phyloP scores from a whole-genome alignment of 2,888 invertebrate genomes.

The Tenthredo scrophulariae region DNA sequence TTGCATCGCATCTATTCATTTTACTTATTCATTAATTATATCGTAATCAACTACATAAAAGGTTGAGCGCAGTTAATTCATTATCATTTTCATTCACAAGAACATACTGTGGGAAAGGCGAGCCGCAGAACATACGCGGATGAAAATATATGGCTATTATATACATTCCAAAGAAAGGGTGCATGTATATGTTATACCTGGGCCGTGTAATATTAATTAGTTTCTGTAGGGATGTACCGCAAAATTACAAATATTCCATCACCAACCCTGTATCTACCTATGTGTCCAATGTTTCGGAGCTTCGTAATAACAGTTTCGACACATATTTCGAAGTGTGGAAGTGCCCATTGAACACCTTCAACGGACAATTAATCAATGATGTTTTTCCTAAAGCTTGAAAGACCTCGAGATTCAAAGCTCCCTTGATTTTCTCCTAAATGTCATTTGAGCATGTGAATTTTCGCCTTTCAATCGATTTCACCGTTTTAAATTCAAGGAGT shows the following conservation, averaged over 20 bases:
- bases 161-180: conserved; percentile 10
- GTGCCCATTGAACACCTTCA: not conserved
- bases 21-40: not conserved
- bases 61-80: not conserved
- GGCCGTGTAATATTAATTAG: conserved; percentile 8
- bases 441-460: not conserved
- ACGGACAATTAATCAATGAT: not conserved
- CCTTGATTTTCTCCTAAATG: not conserved
- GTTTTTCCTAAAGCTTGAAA: not conserved
- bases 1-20: not conserved
- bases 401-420: not conserved
- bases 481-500: not conserved
- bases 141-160: not conserved
- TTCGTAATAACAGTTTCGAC: not conserved
- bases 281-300: not conserved
- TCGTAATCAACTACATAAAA: not conserved
- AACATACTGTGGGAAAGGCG: conserved; percentile 19
- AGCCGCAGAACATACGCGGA: not conserved
- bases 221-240: not conserved
- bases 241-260: not conserved
- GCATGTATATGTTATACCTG: not conserved
- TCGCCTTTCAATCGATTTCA: not conserved
- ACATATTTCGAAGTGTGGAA: not conserved
- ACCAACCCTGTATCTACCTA: not conserved
- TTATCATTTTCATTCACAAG: conserved; percentile 17